These are phyloP conservation scores for Bombus pyrosoma DNA, from an alignment of 1,140 invertebrate species.

Conservation along the genomic window DNA sequence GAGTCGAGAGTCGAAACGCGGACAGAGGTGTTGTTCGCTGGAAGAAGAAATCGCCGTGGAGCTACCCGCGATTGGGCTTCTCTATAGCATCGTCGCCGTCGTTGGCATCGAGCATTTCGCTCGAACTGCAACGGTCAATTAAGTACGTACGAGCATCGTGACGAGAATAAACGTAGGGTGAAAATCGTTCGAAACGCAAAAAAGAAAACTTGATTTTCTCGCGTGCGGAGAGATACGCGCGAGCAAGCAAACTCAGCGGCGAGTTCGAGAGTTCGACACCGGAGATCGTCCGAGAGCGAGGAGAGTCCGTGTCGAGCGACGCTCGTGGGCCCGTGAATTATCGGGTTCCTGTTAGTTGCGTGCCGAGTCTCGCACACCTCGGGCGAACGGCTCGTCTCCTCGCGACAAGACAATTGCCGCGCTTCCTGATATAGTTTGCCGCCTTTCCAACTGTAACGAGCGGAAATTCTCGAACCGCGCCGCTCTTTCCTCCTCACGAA, in stretches of 20 bases:
- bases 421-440: constrained; percentile 76
- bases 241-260: background rate
- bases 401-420: constrained; percentile 79
- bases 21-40: background rate
- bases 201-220: background rate
- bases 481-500: constrained; percentile 36
- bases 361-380: constrained; percentile 73
- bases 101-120: background rate
- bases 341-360: constrained; percentile 79
- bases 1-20: background rate
- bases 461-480: constrained; percentile 38
- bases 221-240: background rate
- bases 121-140: constrained; percentile 75
- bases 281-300: too few species aligned
- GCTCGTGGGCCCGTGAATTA: constrained; percentile 69
- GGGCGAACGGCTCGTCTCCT: constrained; percentile 71
- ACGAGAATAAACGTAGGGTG: background rate
- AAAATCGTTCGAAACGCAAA: background rate
- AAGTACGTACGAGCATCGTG: background rate
- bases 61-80: background rate
- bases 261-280: too few species aligned
- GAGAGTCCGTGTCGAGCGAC: too few species aligned
- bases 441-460: constrained; percentile 72
- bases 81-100: constrained; percentile 10
- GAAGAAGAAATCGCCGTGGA: too few species aligned